Percentiles rank a stretch among this genome's conserved stretches.
Conservation (phyloP, 2,797 vertebrate species). For the Cynopterus sphinx region DNA sequence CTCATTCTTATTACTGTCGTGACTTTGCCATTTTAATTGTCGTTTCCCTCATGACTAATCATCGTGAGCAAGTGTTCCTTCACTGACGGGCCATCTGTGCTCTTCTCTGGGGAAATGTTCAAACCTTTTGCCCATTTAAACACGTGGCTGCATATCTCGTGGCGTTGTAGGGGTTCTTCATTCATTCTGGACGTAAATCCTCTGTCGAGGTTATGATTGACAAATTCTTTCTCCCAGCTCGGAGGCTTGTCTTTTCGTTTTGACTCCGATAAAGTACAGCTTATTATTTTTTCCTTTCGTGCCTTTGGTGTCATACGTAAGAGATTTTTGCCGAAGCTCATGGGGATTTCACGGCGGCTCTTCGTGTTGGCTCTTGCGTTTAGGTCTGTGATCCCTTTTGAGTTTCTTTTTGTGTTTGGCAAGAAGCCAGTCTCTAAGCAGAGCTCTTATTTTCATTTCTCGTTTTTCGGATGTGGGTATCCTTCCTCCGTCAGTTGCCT, state of each 20-base stretch:
- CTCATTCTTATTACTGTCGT: not conserved
- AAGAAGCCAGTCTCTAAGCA: not conserved
- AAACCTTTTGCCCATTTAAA: not conserved
- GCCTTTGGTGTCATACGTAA: not conserved
- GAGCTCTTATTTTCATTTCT: not conserved
- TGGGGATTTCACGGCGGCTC: not conserved
- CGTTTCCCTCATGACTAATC: not conserved
- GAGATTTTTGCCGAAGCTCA: not conserved
- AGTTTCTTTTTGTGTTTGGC: not conserved
- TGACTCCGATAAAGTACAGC: not conserved
- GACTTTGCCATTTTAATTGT: not conserved
- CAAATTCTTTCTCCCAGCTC: not conserved
- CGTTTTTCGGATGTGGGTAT: not conserved
- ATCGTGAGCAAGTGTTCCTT: not conserved
- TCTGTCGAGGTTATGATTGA: not conserved
- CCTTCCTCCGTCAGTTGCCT: not conserved
- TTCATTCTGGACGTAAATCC: not conserved
- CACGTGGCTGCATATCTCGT: not conserved
- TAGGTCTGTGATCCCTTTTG: not conserved
- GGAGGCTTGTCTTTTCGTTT: not conserved
- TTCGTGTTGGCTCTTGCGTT: not conserved
- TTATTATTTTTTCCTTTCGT: not conserved
- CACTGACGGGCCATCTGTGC: not conserved
- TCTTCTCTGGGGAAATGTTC: not conserved
- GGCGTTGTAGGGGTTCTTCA: not conserved